Percentiles rank a stretch among this genome's conserved stretches.
Evolutionary conservation across 23 tunicate species (phyloP).

Genomic region (Aplidium turbinatum): DNA sequence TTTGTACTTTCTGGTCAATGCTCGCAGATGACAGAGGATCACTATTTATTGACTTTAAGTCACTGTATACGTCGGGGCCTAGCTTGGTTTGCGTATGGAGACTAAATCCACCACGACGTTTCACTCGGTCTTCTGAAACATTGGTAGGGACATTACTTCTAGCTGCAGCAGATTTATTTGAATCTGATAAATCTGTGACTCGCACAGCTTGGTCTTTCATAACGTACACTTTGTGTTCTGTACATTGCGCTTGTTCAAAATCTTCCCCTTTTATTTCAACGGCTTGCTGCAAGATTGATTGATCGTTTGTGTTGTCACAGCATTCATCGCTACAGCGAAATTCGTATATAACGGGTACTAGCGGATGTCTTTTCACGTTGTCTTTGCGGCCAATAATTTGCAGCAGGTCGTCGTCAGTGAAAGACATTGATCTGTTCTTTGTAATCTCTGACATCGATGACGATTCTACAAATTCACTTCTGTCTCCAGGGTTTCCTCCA

Average conservation of each 20-base stretch:
- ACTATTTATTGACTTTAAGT: too few species aligned
- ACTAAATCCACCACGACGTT: slow-evolving; percentile 40
- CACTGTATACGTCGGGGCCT: too few species aligned
- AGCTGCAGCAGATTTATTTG: slow-evolving; percentile 28
- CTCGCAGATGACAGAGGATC: too few species aligned
- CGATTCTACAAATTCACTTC: slow-evolving; percentile 13
- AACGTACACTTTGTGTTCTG: not conserved
- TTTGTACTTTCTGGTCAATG: too few species aligned
- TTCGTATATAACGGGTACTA: too few species aligned
- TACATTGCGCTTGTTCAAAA: not conserved
- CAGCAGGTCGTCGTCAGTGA: slow-evolving; percentile 67
- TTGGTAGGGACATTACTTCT: not conserved
- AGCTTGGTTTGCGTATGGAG: too few species aligned
- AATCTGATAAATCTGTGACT: slow-evolving; percentile 41
- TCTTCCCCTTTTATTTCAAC: not conserved
- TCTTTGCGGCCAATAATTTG: slow-evolving; percentile 40
- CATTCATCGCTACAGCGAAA: not conserved
- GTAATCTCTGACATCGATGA: slow-evolving; percentile 13
- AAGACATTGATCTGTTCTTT: slow-evolving; percentile 50
- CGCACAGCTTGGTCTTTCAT: not conserved
- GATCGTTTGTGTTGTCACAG: not conserved
- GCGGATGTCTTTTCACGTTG: not conserved
- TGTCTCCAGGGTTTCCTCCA: too few species aligned
- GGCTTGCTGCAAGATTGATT: not conserved
- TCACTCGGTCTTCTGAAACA: not conserved